Evolutionary conservation across 2,797 vertebrate genomes (phyloP).

Genomic region (Xenopus petersii): DNA sequence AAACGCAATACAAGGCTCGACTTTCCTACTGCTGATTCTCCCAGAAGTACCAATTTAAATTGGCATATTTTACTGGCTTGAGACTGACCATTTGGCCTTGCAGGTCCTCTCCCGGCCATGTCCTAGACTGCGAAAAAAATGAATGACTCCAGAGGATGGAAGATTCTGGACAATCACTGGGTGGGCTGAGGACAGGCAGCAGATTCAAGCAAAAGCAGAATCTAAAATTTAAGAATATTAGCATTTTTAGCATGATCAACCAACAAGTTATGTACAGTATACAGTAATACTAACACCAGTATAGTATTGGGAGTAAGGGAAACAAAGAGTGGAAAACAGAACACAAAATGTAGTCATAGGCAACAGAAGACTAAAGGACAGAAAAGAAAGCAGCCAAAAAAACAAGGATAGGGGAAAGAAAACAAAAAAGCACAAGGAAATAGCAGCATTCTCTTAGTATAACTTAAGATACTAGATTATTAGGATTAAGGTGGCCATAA

Average conservation of each 20-base stretch:
- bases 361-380: no score
- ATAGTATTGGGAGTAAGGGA: no score
- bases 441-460: no score
- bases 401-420: no score
- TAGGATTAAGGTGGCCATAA: no score
- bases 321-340: no score
- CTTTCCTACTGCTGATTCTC: constrained; percentile 75
- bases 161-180: neutral
- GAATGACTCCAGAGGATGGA: constrained; percentile 37
- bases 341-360: no score
- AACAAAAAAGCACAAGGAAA: no score
- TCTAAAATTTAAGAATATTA: constrained; percentile 6
- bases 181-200: constrained; percentile 1
- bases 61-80: constrained; percentile 74
- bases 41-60: constrained; percentile 75
- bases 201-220: constrained; percentile 10
- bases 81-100: constrained; percentile 74
- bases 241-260: neutral
- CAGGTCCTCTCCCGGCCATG: constrained; percentile 72
- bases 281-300: no score
- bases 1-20: constrained; percentile 76
- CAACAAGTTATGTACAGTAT: no score
- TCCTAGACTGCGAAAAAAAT: constrained; percentile 52
- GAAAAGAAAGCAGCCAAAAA: no score
- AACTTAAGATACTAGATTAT: no score